Conservation (phyloP, 1,140 invertebrate genomes). For the Calliphora vicina region DNA sequence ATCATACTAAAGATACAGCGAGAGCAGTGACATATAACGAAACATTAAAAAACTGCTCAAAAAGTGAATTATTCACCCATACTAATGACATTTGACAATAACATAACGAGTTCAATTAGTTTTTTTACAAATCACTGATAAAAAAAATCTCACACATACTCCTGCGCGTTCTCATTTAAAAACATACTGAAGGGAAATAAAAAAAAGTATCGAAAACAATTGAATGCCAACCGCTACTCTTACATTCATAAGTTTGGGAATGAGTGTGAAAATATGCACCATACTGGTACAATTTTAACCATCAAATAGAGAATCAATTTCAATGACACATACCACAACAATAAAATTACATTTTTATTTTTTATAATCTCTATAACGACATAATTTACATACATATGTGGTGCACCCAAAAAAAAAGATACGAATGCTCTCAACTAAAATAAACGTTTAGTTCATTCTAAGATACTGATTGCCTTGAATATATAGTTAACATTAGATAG, state of each 20-base stretch:
- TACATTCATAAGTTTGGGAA: too few relatives aligned
- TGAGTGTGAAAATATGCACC: not conserved
- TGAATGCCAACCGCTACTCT: too few relatives aligned
- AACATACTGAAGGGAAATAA: too few relatives aligned
- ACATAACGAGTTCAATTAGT: not conserved
- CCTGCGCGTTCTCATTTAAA: not conserved
- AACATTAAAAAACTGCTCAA: too few relatives aligned
- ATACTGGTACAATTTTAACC: not conserved
- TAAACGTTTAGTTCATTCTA: too few relatives aligned
- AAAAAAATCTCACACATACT: not conserved
- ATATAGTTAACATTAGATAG: too few relatives aligned
- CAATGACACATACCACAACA: not conserved
- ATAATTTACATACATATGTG: not conserved
- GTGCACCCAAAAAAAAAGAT: too few relatives aligned
- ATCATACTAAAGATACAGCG: too few relatives aligned
- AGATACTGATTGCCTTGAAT: too few relatives aligned
- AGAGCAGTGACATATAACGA: too few relatives aligned
- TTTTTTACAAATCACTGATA: not conserved
- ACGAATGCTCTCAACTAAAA: too few relatives aligned
- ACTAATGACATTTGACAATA: constrained; percentile 1
- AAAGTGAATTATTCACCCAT: not conserved
- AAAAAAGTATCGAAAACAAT: too few relatives aligned
- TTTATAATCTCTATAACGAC: not conserved
- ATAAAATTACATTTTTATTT: not conserved
- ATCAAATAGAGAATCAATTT: not conserved